phyloP scores from a whole-genome alignment of 2,888 invertebrate genomes.

The Aspidiotus destructor region DNA sequence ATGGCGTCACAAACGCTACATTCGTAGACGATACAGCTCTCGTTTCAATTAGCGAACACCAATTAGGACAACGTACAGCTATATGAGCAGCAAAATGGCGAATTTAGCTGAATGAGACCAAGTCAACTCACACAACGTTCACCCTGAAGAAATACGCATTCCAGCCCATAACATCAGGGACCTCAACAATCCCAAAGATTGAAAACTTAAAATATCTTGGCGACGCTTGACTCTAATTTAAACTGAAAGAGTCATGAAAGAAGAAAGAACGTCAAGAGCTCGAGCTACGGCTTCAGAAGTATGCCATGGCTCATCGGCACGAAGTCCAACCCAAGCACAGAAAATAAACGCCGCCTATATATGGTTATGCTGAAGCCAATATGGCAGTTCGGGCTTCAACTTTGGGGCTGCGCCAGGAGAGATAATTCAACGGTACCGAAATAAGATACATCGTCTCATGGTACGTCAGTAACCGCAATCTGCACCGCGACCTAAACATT shows the following conservation, averaged over 20 bases:
- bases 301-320: neutral
- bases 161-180: neutral
- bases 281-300: constrained; percentile 2
- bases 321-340: neutral
- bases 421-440: neutral
- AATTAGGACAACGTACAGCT: neutral
- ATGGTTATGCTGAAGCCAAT: neutral
- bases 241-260: neutral
- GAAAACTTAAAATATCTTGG: neutral
- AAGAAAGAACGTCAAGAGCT: neutral
- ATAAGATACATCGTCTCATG: constrained; percentile 15
- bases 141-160: too few relatives aligned
- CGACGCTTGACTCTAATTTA: neutral
- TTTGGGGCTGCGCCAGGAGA: neutral
- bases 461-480: constrained; percentile 11
- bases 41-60: too few relatives aligned
- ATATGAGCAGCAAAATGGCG: too few relatives aligned
- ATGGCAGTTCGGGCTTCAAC: neutral
- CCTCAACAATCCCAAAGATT: neutral
- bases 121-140: neutral
- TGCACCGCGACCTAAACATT: constrained; percentile 15
- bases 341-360: neutral
- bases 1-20: too few relatives aligned
- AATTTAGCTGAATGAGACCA: neutral
- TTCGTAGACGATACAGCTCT: too few relatives aligned